Base-by-base conservation (phyloP, 2,113 vertebrate genomes). In the Solea solea region DNA sequence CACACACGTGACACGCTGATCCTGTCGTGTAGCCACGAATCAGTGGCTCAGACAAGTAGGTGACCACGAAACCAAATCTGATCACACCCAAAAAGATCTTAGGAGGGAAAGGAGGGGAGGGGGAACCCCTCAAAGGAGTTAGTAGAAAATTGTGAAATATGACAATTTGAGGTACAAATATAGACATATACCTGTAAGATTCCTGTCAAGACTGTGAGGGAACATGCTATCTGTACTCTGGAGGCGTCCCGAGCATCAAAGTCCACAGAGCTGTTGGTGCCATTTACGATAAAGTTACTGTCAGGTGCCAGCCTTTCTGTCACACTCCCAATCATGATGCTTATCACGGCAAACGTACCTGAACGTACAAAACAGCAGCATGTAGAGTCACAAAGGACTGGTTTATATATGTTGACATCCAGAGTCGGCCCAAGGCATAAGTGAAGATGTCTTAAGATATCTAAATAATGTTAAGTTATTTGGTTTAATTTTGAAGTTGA, bases 301-400 rank as follows among this genome's bases (percentile, higher is more conserved):
- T 93, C 90, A 0, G 95, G 95, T 10, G 79, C 79, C 76, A 98
- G 15, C 8, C 92, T 93, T 2, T 97, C 95, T 0, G 94, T 95
- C 88, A 98, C 85, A 12, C 94, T 95, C 42, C 97, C 97, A 0
- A 98, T 91, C 97, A 99, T 98, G 80, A 98, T 94, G 0, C 97
- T 98, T 82, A 98, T 92, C 58, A 99, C 89, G 0, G 97, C 96
- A 56, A 99, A 99, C 0, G 97, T 97, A 3, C 97, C 97, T 99
- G 86, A 4, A 80, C 10, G 62, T 3, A 60, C 4, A 64, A 63
- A 48, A 48, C 45, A 48, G 4, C 9, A 14, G 11, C 14, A 10
- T 48, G 45, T 11, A 48, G 34, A 34, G 34, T 34, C 34, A 34
- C 34, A 34, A 34, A 34, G 34, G 34, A 34, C 34, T 34, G 34